phyloP scores from a whole-genome alignment of 1,140 invertebrate genomes.

The Drosophila oshimai region DNA sequence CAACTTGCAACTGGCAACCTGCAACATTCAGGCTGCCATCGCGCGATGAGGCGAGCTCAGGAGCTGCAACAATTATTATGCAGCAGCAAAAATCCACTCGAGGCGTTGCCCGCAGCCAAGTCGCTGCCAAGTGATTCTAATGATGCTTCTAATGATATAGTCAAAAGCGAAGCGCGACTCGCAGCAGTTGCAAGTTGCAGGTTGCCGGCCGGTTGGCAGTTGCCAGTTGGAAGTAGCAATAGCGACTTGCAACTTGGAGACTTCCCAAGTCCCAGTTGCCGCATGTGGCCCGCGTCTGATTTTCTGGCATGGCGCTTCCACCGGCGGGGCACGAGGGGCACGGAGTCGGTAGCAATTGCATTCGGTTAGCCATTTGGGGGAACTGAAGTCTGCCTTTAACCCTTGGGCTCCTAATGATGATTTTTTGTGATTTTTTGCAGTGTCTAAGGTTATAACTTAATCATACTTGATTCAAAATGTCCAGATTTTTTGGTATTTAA shows the following conservation, averaged over 20 bases:
- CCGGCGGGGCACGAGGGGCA: neutral
- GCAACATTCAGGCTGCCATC: conserved; percentile 26
- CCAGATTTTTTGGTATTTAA: no score
- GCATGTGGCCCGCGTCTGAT: conserved; percentile 16
- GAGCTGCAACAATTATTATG: conserved; percentile 69
- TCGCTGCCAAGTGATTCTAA: conserved; percentile 79
- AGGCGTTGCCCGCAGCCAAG: conserved; percentile 73
- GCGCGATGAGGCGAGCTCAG: conserved; percentile 30
- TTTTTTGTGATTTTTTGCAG: neutral
- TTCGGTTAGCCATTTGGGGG: conserved; percentile 41
- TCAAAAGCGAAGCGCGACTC: conserved; percentile 66
- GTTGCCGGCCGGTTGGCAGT: neutral
- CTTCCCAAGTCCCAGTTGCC: conserved; percentile 2
- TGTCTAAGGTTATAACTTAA: no score
- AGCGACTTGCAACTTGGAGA: no score
- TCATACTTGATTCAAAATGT: no score
- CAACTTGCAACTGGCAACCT: conserved; percentile 10
- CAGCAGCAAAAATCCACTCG: conserved; percentile 69
- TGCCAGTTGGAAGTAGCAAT: no score
- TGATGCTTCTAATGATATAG: conserved; percentile 81
- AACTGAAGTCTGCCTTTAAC: conserved; percentile 32
- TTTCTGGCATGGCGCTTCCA: conserved; percentile 10
- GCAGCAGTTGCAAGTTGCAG: conserved; percentile 8
- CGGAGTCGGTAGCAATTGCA: conserved; percentile 38
- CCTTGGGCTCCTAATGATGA: neutral